A percentile compares a stretch with the other conserved stretches of the same genome.
Conservation (phyloP, 2,113 vertebrate species). For the Apistogramma diplotaenia region DNA sequence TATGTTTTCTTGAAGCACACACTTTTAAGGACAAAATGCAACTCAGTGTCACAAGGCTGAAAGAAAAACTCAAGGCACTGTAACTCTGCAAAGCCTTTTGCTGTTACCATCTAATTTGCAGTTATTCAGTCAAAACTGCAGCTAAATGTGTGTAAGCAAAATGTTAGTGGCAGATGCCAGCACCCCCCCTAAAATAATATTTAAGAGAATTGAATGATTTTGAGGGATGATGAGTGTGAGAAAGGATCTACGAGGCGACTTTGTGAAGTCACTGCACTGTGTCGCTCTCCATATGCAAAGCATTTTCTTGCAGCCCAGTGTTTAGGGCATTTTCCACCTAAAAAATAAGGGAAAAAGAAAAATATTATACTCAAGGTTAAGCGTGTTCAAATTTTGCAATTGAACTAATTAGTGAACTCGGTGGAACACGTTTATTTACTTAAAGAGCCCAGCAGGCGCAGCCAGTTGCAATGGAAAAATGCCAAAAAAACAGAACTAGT, state of each 20-base stretch:
- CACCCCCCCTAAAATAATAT: constrained; percentile 11
- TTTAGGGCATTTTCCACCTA: constrained; percentile 18
- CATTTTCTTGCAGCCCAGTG: constrained; percentile 27
- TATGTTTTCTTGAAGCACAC: not conserved
- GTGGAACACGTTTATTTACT: constrained; percentile 44
- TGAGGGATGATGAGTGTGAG: constrained; percentile 14
- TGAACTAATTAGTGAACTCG: constrained; percentile 29
- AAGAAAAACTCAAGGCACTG: not conserved
- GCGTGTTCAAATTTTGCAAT: constrained; percentile 19
- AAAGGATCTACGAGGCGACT: constrained; percentile 24
- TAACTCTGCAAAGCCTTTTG: not conserved
- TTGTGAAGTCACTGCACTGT: not conserved
- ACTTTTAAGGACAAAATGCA: not conserved
- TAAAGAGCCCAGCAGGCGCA: constrained; percentile 5
- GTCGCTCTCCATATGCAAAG: constrained; percentile 32
- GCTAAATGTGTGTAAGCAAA: constrained; percentile 19
- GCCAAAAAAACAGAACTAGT: constrained; percentile 34
- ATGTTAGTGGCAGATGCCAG: constrained; percentile 14
- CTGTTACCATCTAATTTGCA: not conserved
- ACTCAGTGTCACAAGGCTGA: not conserved
- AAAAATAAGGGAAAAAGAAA: not conserved
- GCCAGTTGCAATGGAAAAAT: constrained; percentile 18
- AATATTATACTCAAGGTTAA: constrained; percentile 13
- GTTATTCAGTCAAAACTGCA: constrained; percentile 24
- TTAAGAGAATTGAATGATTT: constrained; percentile 16